Evolutionary conservation across 1,140 invertebrate species (phyloP).

Genomic region (Tenebrio molitor): DNA sequence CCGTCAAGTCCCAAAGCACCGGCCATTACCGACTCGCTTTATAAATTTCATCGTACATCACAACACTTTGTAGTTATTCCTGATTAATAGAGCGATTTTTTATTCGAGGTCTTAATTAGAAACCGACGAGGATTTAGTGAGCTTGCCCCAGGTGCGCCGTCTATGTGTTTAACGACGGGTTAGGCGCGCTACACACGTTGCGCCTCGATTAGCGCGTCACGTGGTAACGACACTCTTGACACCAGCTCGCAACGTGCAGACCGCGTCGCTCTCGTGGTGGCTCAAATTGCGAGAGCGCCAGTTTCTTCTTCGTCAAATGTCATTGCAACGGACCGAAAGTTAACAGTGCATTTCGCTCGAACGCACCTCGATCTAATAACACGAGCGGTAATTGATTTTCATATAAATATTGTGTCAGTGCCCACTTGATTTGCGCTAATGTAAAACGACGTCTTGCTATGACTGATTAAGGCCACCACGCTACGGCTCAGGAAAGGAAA

Average conservation of each 20-base stretch:
- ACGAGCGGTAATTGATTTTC: conserved; percentile 37
- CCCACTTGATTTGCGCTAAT: neutral
- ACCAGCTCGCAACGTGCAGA: no score
- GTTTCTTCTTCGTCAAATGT: no score
- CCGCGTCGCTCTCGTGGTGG: no score
- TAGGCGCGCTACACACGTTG: no score
- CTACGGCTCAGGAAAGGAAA: no score
- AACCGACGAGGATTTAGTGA: conserved; percentile 4
- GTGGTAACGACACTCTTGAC: no score
- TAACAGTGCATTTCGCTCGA: conserved; percentile 13
- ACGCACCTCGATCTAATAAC: conserved; percentile 8
- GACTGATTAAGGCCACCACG: neutral
- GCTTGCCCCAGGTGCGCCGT: no score
- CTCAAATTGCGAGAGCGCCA: no score
- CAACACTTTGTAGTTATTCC: conserved; percentile 38
- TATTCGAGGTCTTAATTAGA: conserved; percentile 35
- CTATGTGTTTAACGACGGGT: no score
- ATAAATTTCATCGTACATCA: conserved; percentile 38
- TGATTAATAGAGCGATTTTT: conserved; percentile 44
- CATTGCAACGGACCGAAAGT: conserved; percentile 8
- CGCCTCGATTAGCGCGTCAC: no score
- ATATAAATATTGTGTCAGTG: conserved; percentile 21
- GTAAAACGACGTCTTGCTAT: neutral
- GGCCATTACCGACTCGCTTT: conserved; percentile 44
- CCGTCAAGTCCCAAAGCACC: conserved; percentile 44